Base-by-base conservation (phyloP, 1,140 invertebrate genomes). In the Carposina sasakii region DNA sequence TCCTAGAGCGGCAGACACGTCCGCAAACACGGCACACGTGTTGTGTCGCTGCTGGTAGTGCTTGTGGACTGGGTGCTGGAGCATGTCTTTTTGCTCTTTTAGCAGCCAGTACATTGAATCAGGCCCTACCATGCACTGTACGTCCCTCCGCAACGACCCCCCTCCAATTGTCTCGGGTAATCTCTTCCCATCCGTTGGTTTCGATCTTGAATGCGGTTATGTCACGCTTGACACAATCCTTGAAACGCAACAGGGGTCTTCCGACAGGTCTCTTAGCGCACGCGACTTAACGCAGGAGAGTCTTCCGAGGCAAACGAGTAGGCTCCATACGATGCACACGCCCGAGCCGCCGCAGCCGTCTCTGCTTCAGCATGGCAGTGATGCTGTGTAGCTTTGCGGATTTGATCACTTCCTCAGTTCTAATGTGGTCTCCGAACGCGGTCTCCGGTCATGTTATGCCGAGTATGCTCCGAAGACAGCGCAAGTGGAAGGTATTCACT, bases 321-420 rank as follows among this genome's bases (percentile, higher is more conserved):
- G 13, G 0, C 1, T 45, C 41, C 42, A 49, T 49, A 2, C 48
- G 39, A 19, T 50, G 37, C 26, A 55, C 53, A 31, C 51, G 53
- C 24, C 47, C 48, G 6, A 51, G 34, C 48, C 54, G 52, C 2
- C 54, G 43, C 20, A 56, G 24, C 10, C 40, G 43, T 26, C 44
- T 42, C 39, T 57, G 12, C 20, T 48, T 51, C 8, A 56, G 48
- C 2, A 48, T 12, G 4, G 54, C 45, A 19, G 44, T 45, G 2
- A 57, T 22, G 10, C 49, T 49, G 16, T 34, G 15, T 0, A 22
- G 19, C 19, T 13, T 20, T 2, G 39, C 21, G 21, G 24, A n/a
- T n/a, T 22, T 9, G 2, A 41, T n/a, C 19, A 41, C 33, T 2
- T 4, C 16, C 22, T 41, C 48, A 9, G 22, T 41, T 3, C 20